Percentiles rank a stretch among this genome's conserved stretches.
Evolutionary conservation across 2,888 invertebrate genomes (phyloP).

Genomic region (Notodonta ziczac): DNA sequence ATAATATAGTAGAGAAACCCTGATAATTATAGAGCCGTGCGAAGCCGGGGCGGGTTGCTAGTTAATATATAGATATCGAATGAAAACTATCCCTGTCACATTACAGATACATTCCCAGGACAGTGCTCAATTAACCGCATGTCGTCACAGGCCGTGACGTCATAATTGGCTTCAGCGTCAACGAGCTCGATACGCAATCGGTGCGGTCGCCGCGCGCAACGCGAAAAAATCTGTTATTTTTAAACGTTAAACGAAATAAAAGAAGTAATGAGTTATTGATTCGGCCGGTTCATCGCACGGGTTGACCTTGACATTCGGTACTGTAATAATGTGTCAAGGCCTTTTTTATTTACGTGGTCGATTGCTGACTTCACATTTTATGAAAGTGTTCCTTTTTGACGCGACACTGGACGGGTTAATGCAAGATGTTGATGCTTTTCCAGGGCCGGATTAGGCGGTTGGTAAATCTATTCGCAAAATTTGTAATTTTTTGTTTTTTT

Average conservation of each 20-base stretch:
- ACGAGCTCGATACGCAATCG: neutral
- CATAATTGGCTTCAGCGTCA: slow-evolving; percentile 2
- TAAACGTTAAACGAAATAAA: slow-evolving; percentile 58
- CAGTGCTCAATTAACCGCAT: neutral
- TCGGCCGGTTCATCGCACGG: slow-evolving; percentile 52
- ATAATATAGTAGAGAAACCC: too few relatives aligned
- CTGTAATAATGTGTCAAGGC: neutral
- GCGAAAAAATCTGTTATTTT: slow-evolving; percentile 63
- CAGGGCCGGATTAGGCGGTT: too few relatives aligned
- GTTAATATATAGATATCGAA: too few relatives aligned
- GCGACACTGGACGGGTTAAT: too few relatives aligned
- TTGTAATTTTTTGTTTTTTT: too few relatives aligned
- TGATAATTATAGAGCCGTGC: too few relatives aligned
- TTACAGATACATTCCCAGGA: too few relatives aligned
- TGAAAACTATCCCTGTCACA: too few relatives aligned
- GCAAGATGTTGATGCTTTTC: too few relatives aligned
- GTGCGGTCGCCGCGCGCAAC: slow-evolving; percentile 51
- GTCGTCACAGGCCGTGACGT: neutral
- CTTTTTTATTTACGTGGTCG: slow-evolving; percentile 2
- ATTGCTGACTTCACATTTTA: neutral
- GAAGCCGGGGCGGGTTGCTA: too few relatives aligned
- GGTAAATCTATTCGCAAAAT: too few relatives aligned
- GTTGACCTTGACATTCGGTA: slow-evolving; percentile 38
- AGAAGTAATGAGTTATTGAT: slow-evolving; percentile 67
- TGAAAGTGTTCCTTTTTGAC: too few relatives aligned